Conservation (phyloP, 2,888 invertebrate species). For the Timema podura region DNA sequence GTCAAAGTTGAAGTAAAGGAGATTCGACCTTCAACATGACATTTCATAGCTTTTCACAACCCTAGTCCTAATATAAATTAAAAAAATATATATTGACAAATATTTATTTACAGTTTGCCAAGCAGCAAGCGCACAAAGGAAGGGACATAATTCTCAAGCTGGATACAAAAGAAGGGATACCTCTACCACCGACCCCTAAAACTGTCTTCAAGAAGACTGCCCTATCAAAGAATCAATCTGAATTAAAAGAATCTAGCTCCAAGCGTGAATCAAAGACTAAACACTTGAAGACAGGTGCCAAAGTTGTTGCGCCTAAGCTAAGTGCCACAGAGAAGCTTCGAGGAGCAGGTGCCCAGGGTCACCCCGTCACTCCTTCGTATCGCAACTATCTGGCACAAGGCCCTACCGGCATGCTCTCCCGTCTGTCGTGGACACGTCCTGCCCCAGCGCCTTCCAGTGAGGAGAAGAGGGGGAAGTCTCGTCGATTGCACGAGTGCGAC, state of each 20-base stretch:
- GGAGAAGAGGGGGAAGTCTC: slow-evolving; percentile 5
- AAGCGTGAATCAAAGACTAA: slow-evolving; percentile 1
- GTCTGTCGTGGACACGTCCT: no score
- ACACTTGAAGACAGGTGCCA: neutral
- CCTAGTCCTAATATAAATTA: no score
- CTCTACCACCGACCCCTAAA: neutral
- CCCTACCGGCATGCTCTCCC: no score
- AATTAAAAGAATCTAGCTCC: no score
- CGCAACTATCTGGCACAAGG: no score
- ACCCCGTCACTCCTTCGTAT: no score
- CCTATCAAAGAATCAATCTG: no score
- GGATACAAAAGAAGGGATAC: slow-evolving; percentile 34
- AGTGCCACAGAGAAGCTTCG: neutral
- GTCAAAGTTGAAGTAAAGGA: no score
- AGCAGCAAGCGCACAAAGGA: slow-evolving; percentile 40
- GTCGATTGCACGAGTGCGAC: slow-evolving; percentile 15
- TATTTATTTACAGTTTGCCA: slow-evolving; percentile 29
- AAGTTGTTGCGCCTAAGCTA: neutral
- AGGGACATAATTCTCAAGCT: slow-evolving; percentile 43
- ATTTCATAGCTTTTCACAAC: no score
- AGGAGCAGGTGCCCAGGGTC: no score
- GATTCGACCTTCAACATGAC: no score
- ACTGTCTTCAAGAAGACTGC: neutral
- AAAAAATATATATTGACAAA: neutral
- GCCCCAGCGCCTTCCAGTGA: neutral